Conservation (phyloP, 2,113 vertebrate species). For the Plecturocebus donacophilus region DNA sequence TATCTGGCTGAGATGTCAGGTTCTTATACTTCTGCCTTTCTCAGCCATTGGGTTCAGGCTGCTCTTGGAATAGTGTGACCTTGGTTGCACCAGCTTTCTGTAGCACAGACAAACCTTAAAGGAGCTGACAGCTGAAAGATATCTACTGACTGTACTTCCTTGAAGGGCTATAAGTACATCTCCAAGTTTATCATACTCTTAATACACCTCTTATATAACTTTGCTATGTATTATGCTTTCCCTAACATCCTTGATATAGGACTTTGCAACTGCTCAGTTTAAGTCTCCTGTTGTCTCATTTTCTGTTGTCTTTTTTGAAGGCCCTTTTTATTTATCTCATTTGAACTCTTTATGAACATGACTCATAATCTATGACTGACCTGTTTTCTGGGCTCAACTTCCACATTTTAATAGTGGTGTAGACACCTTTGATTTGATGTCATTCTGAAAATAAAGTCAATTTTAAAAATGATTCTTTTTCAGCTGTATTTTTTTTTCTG, state of each 20-base stretch:
- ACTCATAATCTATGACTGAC: background rate
- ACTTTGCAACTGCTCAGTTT: background rate
- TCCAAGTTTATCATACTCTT: background rate
- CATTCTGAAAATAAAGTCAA: background rate
- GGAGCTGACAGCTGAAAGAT: background rate
- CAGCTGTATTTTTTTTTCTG: background rate
- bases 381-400: background rate
- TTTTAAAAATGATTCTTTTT: background rate
- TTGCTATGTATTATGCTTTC: background rate
- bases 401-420: background rate
- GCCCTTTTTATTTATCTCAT: background rate
- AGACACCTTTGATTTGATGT: background rate
- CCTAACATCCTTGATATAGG: background rate
- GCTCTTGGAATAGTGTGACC: background rate
- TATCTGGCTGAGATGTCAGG: background rate
- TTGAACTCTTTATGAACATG: background rate
- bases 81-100: background rate
- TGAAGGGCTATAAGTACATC: background rate
- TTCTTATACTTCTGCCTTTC: background rate
- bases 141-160: background rate
- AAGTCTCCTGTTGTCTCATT: background rate
- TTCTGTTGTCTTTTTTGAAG: background rate
- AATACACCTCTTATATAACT: fast-evolving
- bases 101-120: background rate
- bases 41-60: background rate